These are phyloP conservation scores for Tanytarsus gracilentus DNA, from an alignment of 2,888 invertebrate genomes.

Conservation along the genomic window DNA sequence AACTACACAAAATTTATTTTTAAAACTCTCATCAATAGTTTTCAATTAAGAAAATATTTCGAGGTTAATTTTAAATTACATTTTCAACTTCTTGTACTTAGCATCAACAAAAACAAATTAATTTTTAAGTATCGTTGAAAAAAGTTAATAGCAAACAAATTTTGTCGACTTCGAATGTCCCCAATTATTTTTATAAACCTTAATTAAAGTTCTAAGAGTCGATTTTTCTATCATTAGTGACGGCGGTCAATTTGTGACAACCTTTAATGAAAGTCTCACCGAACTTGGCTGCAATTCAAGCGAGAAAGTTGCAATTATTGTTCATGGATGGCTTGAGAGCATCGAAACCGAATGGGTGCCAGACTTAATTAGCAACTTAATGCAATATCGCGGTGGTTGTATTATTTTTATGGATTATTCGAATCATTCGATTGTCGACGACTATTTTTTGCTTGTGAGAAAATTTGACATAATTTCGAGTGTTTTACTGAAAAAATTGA, in stretches of 20 bases:
- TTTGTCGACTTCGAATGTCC: not conserved
- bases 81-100: too few relatives aligned
- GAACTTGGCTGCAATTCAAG: slow-evolving; percentile 33
- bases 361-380: slow-evolving; percentile 3
- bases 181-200: not conserved
- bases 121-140: too few relatives aligned
- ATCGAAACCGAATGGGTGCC: slow-evolving; percentile 38
- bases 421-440: slow-evolving; percentile 32
- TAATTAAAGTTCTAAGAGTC: too few relatives aligned
- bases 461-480: slow-evolving; percentile 36
- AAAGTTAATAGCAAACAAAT: too few relatives aligned
- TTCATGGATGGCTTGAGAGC: slow-evolving; percentile 41
- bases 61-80: too few relatives aligned
- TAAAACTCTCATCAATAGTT: too few relatives aligned
- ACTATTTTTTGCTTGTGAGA: slow-evolving; percentile 38
- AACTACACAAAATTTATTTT: too few relatives aligned
- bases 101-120: too few relatives aligned
- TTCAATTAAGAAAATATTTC: too few relatives aligned
- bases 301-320: slow-evolving; percentile 39
- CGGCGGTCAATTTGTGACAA: slow-evolving; percentile 29
- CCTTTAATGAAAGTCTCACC: slow-evolving; percentile 29
- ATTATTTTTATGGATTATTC: slow-evolving; percentile 41
- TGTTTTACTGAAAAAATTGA: slow-evolving; percentile 35
- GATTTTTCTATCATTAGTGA: slow-evolving; percentile 23
- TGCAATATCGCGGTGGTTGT: slow-evolving; percentile 38